Evolutionary conservation across 2,888 invertebrate species (phyloP).

Genomic region (Parelbella ahira): DNA sequence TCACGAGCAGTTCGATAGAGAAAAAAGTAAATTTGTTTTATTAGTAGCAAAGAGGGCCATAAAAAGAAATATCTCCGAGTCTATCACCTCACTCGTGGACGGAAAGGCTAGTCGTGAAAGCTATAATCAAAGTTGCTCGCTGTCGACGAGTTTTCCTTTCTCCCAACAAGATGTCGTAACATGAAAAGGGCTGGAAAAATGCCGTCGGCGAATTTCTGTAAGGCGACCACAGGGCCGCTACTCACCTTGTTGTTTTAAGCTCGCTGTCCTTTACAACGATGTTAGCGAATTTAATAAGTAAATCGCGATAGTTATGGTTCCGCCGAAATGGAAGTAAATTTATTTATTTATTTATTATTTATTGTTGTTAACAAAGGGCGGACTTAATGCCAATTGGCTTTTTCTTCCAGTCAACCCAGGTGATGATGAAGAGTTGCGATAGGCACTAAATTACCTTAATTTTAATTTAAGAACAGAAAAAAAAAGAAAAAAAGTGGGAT

Average conservation of each 20-base stretch:
- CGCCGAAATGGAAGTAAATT: too few species aligned
- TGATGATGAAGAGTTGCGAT: too few species aligned
- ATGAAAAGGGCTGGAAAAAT: constrained; percentile 75
- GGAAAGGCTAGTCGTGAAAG: constrained; percentile 71
- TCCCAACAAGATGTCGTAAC: constrained; percentile 78
- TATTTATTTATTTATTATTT: too few species aligned
- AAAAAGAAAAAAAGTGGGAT: too few species aligned
- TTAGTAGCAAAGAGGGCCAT: constrained; percentile 73
- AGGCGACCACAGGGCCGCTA: constrained; percentile 45
- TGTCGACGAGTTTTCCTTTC: constrained; percentile 75
- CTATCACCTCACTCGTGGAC: constrained; percentile 72
- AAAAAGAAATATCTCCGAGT: constrained; percentile 71
- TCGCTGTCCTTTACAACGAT: constrained; percentile 56
- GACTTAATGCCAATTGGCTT: too few species aligned
- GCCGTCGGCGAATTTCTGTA: constrained; percentile 66
- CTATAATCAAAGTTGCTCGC: constrained; percentile 78
- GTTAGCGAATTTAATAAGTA: constrained; percentile 58
- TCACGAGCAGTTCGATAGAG: constrained; percentile 52
- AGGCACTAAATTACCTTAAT: too few species aligned
- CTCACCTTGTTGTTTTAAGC: constrained; percentile 62
- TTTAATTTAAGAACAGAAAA: too few species aligned
- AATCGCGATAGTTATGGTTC: constrained; percentile 49
- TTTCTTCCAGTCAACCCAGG: too few species aligned
- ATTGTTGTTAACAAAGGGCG: too few species aligned
- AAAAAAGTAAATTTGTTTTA: constrained; percentile 76